Conservation (phyloP, 2,888 invertebrate species). For the Lobophora halterata region DNA sequence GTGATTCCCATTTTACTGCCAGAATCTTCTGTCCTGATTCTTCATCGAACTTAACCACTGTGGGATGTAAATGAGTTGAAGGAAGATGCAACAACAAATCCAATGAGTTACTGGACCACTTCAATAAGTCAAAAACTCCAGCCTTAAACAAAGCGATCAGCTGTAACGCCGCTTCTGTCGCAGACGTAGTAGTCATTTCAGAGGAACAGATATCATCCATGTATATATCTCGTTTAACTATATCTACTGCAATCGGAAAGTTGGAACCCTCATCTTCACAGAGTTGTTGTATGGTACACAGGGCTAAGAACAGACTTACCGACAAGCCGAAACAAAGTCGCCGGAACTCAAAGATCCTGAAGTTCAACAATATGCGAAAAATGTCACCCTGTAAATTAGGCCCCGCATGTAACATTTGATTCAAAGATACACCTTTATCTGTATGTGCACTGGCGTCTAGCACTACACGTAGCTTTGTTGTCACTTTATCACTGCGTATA, state of each 20-base stretch:
- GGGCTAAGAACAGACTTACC: constrained; percentile 18
- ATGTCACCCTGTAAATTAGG: constrained; percentile 10
- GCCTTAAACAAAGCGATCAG: constrained; percentile 18
- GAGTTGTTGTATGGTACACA: constrained; percentile 18
- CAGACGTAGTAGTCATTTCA: background rate
- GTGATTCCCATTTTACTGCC: too few relatives aligned
- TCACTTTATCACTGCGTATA: constrained; percentile 1
- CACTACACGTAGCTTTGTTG: background rate
- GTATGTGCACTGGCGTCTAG: background rate
- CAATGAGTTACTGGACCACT: constrained; percentile 14
- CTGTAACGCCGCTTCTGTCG: background rate
- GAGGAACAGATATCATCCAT: constrained; percentile 17
- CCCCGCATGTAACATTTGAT: constrained; percentile 5
- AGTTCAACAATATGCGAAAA: constrained; percentile 7
- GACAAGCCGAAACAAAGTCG: constrained; percentile 21
- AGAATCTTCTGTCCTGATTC: too few relatives aligned
- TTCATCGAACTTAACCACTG: too few relatives aligned
- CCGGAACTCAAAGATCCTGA: constrained; percentile 22
- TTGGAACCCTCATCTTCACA: background rate
- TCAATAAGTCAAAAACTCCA: constrained; percentile 18
- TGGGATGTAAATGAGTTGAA: too few relatives aligned
- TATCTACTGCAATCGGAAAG: background rate
- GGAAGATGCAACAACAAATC: constrained; percentile 9
- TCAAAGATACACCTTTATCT: background rate
- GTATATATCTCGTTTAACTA: background rate